A percentile compares a stretch with the other conserved stretches of the same genome.
phyloP scores from a whole-genome alignment of 1,140 invertebrate genomes.

The Augochlora pura region DNA sequence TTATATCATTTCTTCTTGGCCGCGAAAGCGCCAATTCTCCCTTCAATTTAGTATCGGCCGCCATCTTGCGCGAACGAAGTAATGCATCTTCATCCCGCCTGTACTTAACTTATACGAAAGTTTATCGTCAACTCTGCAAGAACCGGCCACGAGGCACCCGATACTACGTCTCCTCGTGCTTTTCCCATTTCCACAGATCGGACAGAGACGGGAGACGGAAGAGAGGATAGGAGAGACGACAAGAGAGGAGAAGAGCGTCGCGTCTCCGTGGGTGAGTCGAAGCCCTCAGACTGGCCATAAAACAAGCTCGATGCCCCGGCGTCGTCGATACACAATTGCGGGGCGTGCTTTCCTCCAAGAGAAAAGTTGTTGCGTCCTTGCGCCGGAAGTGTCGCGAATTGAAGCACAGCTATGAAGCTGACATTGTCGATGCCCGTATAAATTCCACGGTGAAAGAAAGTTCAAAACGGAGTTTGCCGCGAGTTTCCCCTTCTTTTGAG shows the following conservation, averaged over 20 bases:
- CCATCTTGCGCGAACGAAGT: constrained; percentile 29
- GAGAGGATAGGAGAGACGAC: no score
- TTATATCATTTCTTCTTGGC: constrained; percentile 12
- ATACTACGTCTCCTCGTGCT: constrained; percentile 8
- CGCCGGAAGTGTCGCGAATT: constrained; percentile 55
- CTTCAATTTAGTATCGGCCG: constrained; percentile 49
- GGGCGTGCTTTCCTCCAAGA: constrained; percentile 21
- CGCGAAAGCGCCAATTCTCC: constrained; percentile 5
- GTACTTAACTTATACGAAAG: constrained; percentile 76
- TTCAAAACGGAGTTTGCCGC: constrained; percentile 19
- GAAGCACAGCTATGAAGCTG: constrained; percentile 45
- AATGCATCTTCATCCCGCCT: constrained; percentile 68
- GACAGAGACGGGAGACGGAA: constrained; percentile 28
- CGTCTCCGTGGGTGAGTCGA: constrained; percentile 37
- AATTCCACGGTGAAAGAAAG: constrained; percentile 44
- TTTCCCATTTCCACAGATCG: constrained; percentile 12
- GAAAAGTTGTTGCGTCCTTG: constrained; percentile 53
- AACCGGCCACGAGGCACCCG: constrained; percentile 46
- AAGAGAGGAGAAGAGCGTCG: constrained; percentile 17
- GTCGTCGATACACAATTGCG: constrained; percentile 63
- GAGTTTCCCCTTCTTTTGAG: constrained; percentile 1
- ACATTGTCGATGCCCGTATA: constrained; percentile 46
- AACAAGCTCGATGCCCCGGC: constrained; percentile 55
- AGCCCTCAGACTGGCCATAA: constrained; percentile 50
- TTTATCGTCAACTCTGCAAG: constrained; percentile 74